Evolutionary conservation across 53 echinoderm and acorn worm species (phyloP).

Genomic region (Zoroaster sp.): DNA sequence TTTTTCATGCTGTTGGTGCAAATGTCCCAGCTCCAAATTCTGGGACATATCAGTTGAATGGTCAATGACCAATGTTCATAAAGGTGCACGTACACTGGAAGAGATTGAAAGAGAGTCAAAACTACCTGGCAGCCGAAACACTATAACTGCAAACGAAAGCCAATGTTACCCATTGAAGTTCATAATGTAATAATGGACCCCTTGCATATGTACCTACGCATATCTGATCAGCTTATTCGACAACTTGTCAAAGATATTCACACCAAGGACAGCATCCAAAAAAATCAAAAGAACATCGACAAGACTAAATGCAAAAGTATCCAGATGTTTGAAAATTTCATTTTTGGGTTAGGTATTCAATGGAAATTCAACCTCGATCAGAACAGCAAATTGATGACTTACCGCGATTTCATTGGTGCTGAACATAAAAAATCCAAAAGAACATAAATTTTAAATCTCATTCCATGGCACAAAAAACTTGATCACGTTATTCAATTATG

Average conservation of each 20-base stretch:
- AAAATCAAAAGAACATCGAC: slow-evolving; percentile 36
- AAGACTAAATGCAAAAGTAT: slow-evolving; percentile 34
- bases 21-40: slow-evolving; percentile 26
- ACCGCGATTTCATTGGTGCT: neutral
- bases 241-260: slow-evolving; percentile 41
- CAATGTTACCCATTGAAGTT: slow-evolving; percentile 20
- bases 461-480: neutral
- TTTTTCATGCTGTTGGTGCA: slow-evolving; percentile 33
- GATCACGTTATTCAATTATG: neutral
- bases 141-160: neutral
- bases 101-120: neutral
- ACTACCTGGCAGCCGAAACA: neutral
- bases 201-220: slow-evolving; percentile 40
- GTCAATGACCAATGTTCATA: slow-evolving; percentile 3
- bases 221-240: too few relatives aligned
- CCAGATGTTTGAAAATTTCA: slow-evolving; percentile 7
- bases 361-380: neutral
- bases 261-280: too few relatives aligned
- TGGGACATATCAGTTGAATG: slow-evolving; percentile 55
- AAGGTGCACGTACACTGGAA: slow-evolving; percentile 22
- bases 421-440: too few relatives aligned
- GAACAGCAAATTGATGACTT: neutral
- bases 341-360: neutral
- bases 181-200: slow-evolving; percentile 5
- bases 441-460: too few relatives aligned